Percentiles rank a stretch among this genome's conserved stretches.
Conservation (phyloP, 2,888 invertebrate genomes). For the Thumatha senex region DNA sequence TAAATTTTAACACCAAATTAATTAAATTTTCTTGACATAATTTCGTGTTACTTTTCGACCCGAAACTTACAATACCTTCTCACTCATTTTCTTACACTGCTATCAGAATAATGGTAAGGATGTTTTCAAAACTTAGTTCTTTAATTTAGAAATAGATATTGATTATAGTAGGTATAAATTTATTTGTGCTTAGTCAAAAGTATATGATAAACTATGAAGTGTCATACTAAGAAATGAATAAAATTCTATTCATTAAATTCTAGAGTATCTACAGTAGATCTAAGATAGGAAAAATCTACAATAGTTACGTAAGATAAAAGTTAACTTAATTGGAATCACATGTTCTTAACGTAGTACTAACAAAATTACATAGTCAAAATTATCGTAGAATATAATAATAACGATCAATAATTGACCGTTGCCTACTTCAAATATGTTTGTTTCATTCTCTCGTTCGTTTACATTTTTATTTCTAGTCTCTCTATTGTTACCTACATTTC, state of each 20-base stretch:
- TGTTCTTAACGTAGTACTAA: constrained; percentile 47
- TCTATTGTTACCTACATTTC: constrained; percentile 39
- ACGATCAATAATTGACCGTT: constrained; percentile 68
- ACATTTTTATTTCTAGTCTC: constrained; percentile 47
- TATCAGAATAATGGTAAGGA: too few relatives aligned
- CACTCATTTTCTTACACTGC: too few relatives aligned
- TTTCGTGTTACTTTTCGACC: too few relatives aligned
- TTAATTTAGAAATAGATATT: too few relatives aligned
- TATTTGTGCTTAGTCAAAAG: constrained; percentile 36
- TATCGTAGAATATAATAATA: constrained; percentile 59
- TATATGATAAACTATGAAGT: constrained; percentile 21
- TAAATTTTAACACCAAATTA: too few relatives aligned
- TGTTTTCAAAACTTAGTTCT: too few relatives aligned
- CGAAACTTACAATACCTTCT: too few relatives aligned
- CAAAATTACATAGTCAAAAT: constrained; percentile 54
- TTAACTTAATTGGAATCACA: constrained; percentile 21
- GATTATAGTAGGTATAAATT: constrained; percentile 9
- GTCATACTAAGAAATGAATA: constrained; percentile 21
- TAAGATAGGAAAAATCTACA: constrained; percentile 13
- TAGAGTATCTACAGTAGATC: constrained; percentile 33
- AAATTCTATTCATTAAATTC: constrained; percentile 19
- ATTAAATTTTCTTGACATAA: too few relatives aligned
- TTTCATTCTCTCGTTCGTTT: constrained; percentile 61
- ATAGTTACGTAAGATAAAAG: constrained; percentile 29
- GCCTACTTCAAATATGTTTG: constrained; percentile 46